Base-by-base conservation (phyloP, 2,113 vertebrate species). In the Archilochus colubris region DNA sequence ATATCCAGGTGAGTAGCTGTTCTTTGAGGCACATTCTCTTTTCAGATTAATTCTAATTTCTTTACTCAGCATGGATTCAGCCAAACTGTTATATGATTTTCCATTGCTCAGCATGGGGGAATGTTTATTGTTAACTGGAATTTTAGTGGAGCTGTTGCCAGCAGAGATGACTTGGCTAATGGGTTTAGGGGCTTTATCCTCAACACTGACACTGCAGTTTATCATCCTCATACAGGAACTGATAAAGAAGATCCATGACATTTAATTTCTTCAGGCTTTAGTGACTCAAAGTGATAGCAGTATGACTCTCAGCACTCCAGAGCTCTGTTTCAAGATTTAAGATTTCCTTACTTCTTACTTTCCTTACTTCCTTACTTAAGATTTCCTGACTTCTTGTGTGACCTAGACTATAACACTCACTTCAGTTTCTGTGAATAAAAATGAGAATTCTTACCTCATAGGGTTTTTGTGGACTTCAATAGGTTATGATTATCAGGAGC, bases 81-180 rank as follows among this genome's bases (percentile, higher is more conserved):
- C 88, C 92, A 92, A 96, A 95, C 77, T 59, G 81, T 94, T 89
- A 94, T n/a, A 97, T 90, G 87, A 93, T 97, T 98, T 96, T 94
- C 73, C 84, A 72, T 92, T 95, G 89, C 92, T 96, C 88, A 97
- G 93, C 95, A 68, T 80, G 89, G 76, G 59, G 87, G 81, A 86
- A 83, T 89, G 77, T 93, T 96, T 91, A 92, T 72, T 44, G 31
- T 91, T 95, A 92, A 82, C 74, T 87, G 77, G 79, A 91, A 96
- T 95, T 96, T 91, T 92, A 68, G 51, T 54, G 38, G 66, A 95
- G 62, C 82, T 36, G 5, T 58, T 89, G 82, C 89, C 93, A 95
- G 82, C 70, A 90, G 89, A 88, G 33, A 78, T 79, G 63, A 86
- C 59, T 86, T 85, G 12, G 54, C 91, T 96, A 94, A 82, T 59